A percentile compares a stretch with the other conserved stretches of the same genome.
These are phyloP conservation scores for Bilobella aurantiaca DNA, from an alignment of 1,140 invertebrate species.

Conservation along the genomic window DNA sequence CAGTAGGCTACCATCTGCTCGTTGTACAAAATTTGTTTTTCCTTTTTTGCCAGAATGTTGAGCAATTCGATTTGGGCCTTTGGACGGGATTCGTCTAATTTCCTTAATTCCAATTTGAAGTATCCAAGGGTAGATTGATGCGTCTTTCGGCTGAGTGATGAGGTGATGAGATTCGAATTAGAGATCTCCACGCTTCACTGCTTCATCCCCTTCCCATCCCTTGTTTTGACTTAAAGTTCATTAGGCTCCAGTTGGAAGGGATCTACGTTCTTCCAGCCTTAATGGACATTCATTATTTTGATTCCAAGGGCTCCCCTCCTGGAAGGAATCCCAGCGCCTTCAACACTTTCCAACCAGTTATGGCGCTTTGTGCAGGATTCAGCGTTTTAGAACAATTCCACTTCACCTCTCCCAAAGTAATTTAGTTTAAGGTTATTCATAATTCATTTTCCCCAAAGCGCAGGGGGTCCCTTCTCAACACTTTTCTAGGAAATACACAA, in stretches of 20 bases:
- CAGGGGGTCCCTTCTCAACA: not conserved
- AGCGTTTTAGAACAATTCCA: not conserved
- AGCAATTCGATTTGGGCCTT: not conserved
- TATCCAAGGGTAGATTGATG: not conserved
- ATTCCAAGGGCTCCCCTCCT: not conserved
- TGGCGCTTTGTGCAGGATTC: not conserved
- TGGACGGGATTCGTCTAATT: not conserved
- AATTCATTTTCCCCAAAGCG: not conserved
- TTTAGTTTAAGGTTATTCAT: constrained; percentile 1
- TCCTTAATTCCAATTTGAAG: not conserved
- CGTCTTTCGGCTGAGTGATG: not conserved
- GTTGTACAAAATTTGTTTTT: not conserved
- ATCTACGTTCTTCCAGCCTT: too few relatives aligned
- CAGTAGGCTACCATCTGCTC: not conserved
- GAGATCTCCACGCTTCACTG: not conserved
- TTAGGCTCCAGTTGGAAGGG: not conserved
- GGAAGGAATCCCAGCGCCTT: not conserved
- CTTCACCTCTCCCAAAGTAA: not conserved
- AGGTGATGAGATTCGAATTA: not conserved
- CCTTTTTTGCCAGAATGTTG: not conserved
- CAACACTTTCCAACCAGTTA: not conserved
- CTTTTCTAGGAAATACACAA: not conserved
- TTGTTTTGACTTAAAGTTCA: constrained; percentile 2
- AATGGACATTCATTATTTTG: too few relatives aligned
- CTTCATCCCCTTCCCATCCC: not conserved